A percentile compares a stretch with the other conserved stretches of the same genome.
Conservation (phyloP, 2,888 invertebrate species). For the Melanotus villosus region DNA sequence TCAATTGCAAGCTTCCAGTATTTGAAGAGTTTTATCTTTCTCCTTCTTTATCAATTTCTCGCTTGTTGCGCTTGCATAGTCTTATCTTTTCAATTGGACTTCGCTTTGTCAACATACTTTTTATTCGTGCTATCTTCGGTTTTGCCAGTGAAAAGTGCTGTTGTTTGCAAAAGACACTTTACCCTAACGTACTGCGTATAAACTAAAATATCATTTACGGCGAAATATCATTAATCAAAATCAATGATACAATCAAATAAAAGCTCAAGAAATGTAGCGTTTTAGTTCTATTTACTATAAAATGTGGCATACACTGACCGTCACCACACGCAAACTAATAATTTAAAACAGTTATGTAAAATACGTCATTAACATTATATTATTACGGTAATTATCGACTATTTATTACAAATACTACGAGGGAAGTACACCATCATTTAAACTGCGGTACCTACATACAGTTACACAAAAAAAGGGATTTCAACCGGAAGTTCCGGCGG, state of each 20-base stretch:
- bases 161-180: neutral
- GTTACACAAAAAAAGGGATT: slow-evolving; percentile 31
- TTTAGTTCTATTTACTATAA: slow-evolving; percentile 31
- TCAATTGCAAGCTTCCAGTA: slow-evolving; percentile 29
- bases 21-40: slow-evolving; percentile 26
- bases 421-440: neutral
- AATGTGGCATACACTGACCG: slow-evolving; percentile 20
- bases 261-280: slow-evolving; percentile 25
- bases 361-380: slow-evolving; percentile 32
- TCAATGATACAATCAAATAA: slow-evolving; percentile 29
- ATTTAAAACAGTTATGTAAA: slow-evolving; percentile 41
- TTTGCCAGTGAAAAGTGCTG: neutral
- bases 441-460: slow-evolving; percentile 4
- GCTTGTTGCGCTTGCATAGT: slow-evolving; percentile 26
- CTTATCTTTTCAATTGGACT: slow-evolving; percentile 16
- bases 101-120: neutral
- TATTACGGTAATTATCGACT: slow-evolving; percentile 36
- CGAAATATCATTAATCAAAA: slow-evolving; percentile 27
- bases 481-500: slow-evolving; percentile 36
- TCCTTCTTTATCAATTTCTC: slow-evolving; percentile 25
- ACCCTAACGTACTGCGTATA: neutral
- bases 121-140: neutral
- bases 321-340: slow-evolving; percentile 36
- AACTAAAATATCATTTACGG: slow-evolving; percentile 8
- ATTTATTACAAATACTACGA: slow-evolving; percentile 9